phyloP scores from a whole-genome alignment of 2,113 vertebrate species.

The Himantopus leucocephalus region DNA sequence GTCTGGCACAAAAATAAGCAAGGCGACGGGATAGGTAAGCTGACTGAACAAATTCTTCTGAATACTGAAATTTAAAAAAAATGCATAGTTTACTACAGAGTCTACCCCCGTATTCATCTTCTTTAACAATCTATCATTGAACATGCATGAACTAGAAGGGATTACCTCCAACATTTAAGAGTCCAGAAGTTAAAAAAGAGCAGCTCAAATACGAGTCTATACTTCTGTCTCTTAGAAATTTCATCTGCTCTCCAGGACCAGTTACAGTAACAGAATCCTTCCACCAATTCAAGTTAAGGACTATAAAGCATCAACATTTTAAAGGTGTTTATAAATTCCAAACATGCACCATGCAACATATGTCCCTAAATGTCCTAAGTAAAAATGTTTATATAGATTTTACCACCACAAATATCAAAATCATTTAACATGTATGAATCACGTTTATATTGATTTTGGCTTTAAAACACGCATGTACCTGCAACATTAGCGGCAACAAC shows the following conservation, averaged over 20 bases:
- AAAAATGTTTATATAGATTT: not conserved
- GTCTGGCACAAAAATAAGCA: constrained; percentile 78
- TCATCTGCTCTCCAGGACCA: not conserved
- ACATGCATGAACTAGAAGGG: not conserved
- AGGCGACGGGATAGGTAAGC: constrained; percentile 80
- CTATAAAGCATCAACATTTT: not conserved
- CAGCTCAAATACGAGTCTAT: not conserved
- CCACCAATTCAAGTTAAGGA: not conserved
- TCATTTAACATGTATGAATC: not conserved
- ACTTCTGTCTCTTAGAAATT: not conserved
- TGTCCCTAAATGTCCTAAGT: not conserved
- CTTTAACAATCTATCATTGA: not conserved
- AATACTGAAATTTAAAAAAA: constrained; percentile 65
- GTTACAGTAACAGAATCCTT: not conserved
- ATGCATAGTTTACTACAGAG: not conserved
- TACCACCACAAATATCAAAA: not conserved
- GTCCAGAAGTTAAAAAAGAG: not conserved
- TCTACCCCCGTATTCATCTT: not conserved
- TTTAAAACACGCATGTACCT: constrained; percentile 50
- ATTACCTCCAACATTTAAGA: not conserved
- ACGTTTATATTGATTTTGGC: not conserved
- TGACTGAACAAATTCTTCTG: constrained; percentile 80
- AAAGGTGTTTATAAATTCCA: not conserved
- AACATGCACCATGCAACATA: not conserved
- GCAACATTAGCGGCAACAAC: constrained; percentile 73